These are phyloP conservation scores for Chrysina gloriosa DNA, from an alignment of 2,888 invertebrate species.

Conservation along the genomic window DNA sequence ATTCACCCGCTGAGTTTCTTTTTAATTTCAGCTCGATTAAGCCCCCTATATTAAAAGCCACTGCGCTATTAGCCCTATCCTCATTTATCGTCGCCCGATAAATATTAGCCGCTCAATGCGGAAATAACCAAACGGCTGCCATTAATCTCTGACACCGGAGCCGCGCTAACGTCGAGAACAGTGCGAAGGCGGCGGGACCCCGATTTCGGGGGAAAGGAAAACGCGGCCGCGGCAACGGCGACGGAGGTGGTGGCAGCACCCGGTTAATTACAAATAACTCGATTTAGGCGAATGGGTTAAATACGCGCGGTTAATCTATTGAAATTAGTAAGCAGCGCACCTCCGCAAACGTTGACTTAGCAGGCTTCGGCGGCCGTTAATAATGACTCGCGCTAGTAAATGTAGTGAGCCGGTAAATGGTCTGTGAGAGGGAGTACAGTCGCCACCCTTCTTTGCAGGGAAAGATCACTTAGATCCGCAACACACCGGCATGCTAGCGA, in stretches of 20 bases:
- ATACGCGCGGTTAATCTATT: conserved; percentile 66
- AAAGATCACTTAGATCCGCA: conserved; percentile 17
- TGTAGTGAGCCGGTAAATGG: conserved; percentile 66
- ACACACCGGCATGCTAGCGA: conserved; percentile 45
- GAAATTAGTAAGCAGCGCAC: conserved; percentile 66
- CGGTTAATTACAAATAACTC: conserved; percentile 67
- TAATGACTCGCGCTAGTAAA: conserved; percentile 62
- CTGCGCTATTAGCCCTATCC: conserved; percentile 2
- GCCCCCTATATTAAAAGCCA: background rate
- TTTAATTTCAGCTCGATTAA: background rate
- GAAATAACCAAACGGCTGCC: conserved; percentile 54
- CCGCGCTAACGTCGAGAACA: conserved; percentile 15
- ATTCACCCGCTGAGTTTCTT: background rate
- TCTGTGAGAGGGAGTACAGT: conserved; percentile 57
- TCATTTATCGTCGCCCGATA: conserved; percentile 26
- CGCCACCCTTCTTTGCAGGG: conserved; percentile 38
- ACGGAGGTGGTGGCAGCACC: conserved; percentile 51
- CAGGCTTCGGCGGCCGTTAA: conserved; percentile 56
- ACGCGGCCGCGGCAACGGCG: conserved; percentile 38
- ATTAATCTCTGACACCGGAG: conserved; percentile 54
- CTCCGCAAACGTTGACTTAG: conserved; percentile 65
- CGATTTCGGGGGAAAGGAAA: conserved; percentile 2
- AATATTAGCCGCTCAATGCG: conserved; percentile 45
- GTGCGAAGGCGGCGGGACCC: background rate
- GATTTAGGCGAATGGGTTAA: conserved; percentile 66